phyloP scores from a whole-genome alignment of 1,140 invertebrate genomes.

The Zaprionus taronus region DNA sequence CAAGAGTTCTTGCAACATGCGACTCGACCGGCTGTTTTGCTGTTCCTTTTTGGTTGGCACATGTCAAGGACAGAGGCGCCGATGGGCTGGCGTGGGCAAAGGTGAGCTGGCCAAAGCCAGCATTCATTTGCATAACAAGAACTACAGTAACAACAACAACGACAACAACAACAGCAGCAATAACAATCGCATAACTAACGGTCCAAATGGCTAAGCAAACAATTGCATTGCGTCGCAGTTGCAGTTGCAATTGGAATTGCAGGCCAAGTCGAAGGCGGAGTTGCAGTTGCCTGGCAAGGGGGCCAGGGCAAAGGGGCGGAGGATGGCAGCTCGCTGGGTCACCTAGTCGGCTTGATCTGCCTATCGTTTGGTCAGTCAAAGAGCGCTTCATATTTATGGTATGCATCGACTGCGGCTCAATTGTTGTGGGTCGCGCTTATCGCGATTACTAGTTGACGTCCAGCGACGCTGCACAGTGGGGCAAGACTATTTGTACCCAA shows the following conservation, averaged over 20 bases:
- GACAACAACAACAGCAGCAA: slow-evolving; percentile 8
- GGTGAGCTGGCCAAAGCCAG: slow-evolving; percentile 16
- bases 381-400: slow-evolving; percentile 59
- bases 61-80: slow-evolving; percentile 54
- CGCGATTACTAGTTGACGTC: slow-evolving; percentile 44
- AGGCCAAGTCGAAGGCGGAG: slow-evolving; percentile 20
- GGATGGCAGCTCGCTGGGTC: slow-evolving; percentile 24
- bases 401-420: slow-evolving; percentile 24
- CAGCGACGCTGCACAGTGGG: slow-evolving; percentile 9
- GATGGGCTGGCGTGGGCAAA: slow-evolving; percentile 31
- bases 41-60: slow-evolving; percentile 22
- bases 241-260: slow-evolving; percentile 12
- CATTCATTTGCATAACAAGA: slow-evolving; percentile 60
- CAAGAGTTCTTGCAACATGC: slow-evolving; percentile 28
- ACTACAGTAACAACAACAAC: neutral
- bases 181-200: slow-evolving; percentile 27
- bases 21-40: neutral
- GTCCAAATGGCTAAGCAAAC: slow-evolving; percentile 46
- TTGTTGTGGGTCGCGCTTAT: slow-evolving; percentile 43
- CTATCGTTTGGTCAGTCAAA: slow-evolving; percentile 8
- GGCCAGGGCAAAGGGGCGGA: neutral
- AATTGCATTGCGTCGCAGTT: slow-evolving; percentile 48
- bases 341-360: neutral
- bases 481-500: neutral
- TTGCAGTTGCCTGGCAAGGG: neutral